Evolutionary conservation across 2,797 vertebrate species (phyloP), one percentile per base, ranked within the genome.

Genomic region (Luscinia megarhynchos): DNA sequence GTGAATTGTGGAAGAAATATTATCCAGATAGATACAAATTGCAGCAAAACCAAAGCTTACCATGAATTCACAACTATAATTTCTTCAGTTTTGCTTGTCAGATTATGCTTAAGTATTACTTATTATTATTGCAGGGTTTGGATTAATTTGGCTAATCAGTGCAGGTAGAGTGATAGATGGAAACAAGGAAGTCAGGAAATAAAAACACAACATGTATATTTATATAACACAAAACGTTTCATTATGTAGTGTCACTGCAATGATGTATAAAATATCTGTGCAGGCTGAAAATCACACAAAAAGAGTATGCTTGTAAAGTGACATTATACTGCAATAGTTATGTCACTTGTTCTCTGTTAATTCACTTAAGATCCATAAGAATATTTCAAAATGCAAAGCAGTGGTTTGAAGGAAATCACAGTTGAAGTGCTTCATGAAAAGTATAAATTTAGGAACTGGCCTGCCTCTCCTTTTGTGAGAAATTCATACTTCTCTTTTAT

Each of bases 401-500:
- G 12, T 61, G 48, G 10, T 87, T 73, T 90, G 69, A 85, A 83
- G 62, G 50, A 89, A 87, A 64, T 77, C 45, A 48, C 17, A 74
- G 61, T 73, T 70, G 55, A 89, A 83, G 17, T n/a, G 6, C 70
- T 89, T 59, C 36, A 30, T 68, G 57, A 75, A 68, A 67, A 41
- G 29, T 75, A 64, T 36, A 86, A 88, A 84, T 75, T 72, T 72
- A 90, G 87, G 24, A 91, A 80, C 57, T 78, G 67, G 43, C n/a
- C 74, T 93, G 51, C n/a, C 26, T 89, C 87, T 67, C 36, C 46
- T 78, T 61, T 66, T 90, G 48, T 94, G 77, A 84, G 90, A 68
- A 91, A 91, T 90, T 81, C 76, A 22, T 93, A 53, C 68, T 90
- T 86, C 62, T 43, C 46, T 54, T 91, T 79, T 78, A 84, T 76